Conservation (phyloP, 2,797 vertebrate species). For the Enteromius mattozi region DNA sequence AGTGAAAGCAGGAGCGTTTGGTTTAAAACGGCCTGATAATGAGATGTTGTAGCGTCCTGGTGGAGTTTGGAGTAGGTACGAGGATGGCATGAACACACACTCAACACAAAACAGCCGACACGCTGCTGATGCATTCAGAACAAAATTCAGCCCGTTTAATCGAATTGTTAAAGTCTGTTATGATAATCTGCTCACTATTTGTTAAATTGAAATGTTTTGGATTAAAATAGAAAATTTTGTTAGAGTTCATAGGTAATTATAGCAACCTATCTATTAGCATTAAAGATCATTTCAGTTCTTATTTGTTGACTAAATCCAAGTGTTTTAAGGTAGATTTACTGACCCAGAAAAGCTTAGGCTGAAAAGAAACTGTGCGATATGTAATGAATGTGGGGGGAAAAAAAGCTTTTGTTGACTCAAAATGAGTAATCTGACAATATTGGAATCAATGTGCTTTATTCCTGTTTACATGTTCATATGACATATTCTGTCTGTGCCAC, state of each 20-base stretch:
- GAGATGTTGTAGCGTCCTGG: conserved; percentile 68
- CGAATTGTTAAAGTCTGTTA: neutral
- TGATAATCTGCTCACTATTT: neutral
- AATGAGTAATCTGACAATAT: neutral
- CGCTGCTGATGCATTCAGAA: conserved; percentile 29
- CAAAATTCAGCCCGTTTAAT: neutral
- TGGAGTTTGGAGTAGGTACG: conserved; percentile 68
- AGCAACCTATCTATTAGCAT: neutral
- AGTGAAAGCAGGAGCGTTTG: conserved; percentile 65
- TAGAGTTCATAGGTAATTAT: neutral
- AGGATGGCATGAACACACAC: conserved; percentile 59
- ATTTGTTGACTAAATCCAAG: neutral
- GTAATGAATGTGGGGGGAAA: no score
- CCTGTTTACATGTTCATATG: neutral
- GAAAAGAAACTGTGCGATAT: no score
- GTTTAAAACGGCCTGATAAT: conserved; percentile 74
- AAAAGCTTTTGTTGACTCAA: no score
- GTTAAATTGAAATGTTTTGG: neutral
- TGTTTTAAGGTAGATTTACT: neutral
- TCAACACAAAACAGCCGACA: conserved; percentile 35
- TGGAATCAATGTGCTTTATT: neutral
- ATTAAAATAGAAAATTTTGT: neutral
- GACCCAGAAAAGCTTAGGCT: no score
- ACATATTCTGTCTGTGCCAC: neutral
- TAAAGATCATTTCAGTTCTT: neutral